Conservation (phyloP, 2,888 invertebrate species). For the Lottia scabra region DNA sequence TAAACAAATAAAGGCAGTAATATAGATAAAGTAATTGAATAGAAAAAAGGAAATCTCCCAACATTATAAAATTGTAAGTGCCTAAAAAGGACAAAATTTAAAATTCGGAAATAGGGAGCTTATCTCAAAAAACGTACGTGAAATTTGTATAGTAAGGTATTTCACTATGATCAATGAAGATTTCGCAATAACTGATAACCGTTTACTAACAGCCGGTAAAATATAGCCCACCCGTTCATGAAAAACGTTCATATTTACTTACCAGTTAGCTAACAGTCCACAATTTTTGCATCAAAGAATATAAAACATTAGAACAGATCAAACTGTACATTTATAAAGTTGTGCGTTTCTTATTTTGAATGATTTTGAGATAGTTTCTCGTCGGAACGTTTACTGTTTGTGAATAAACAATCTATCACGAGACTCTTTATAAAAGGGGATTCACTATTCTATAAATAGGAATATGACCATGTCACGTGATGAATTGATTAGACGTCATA, state of each 20-base stretch:
- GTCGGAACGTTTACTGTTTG: neutral
- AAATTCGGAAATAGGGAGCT: no score
- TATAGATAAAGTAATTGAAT: no score
- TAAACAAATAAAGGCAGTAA: no score
- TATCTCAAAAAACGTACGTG: no score
- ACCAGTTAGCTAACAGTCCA: neutral
- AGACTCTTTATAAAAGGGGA: conserved; percentile 1
- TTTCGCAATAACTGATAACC: neutral
- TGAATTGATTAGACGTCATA: no score
- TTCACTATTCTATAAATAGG: no score
- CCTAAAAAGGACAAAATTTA: no score
- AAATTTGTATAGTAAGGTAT: neutral
- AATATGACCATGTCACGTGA: no score
- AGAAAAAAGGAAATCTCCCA: no score
- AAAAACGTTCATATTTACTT: neutral
- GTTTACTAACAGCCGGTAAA: neutral
- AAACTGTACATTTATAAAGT: neutral
- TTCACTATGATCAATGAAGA: neutral
- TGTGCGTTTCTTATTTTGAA: neutral
- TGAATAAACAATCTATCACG: neutral
- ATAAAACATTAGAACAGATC: neutral
- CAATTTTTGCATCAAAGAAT: neutral
- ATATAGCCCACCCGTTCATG: neutral
- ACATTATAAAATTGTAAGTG: no score
- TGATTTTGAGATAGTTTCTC: neutral